phyloP scores from a whole-genome alignment of 2,888 invertebrate genomes.

The Papilio protenor region DNA sequence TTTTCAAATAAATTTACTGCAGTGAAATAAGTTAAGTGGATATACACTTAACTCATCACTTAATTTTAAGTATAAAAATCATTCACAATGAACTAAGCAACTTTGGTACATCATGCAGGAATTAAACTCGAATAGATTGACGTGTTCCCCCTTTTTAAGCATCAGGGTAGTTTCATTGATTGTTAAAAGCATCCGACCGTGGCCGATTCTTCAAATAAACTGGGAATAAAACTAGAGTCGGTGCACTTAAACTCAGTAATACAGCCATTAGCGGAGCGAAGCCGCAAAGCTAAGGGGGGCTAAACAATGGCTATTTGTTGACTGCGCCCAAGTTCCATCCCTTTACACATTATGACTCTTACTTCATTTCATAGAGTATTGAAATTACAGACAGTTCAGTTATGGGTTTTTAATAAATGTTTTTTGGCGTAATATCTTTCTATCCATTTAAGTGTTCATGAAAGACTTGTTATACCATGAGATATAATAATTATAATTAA shows the following conservation, averaged over 20 bases:
- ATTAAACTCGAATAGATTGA: slow-evolving; percentile 34
- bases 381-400: slow-evolving; percentile 12
- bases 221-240: slow-evolving; percentile 44
- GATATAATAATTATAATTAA: too few species aligned
- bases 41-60: not conserved
- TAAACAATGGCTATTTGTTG: slow-evolving; percentile 58
- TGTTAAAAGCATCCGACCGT: slow-evolving; percentile 37
- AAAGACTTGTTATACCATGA: not conserved
- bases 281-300: slow-evolving; percentile 48
- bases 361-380: slow-evolving; percentile 50
- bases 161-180: slow-evolving; percentile 39
- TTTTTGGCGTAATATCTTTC: not conserved
- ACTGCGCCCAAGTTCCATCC: slow-evolving; percentile 54
- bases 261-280: slow-evolving; percentile 52
- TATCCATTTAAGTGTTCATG: not conserved
- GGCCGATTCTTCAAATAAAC: slow-evolving; percentile 41
- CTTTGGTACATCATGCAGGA: not conserved
- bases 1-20: not conserved
- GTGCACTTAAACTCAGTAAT: slow-evolving; percentile 51
- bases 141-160: slow-evolving; percentile 18
- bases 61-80: not conserved
- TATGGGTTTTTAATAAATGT: not conserved
- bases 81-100: not conserved
- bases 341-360: slow-evolving; percentile 56
- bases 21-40: not conserved